phyloP scores from a whole-genome alignment of 2,888 invertebrate genomes.

The Drosophila macrospina region DNA sequence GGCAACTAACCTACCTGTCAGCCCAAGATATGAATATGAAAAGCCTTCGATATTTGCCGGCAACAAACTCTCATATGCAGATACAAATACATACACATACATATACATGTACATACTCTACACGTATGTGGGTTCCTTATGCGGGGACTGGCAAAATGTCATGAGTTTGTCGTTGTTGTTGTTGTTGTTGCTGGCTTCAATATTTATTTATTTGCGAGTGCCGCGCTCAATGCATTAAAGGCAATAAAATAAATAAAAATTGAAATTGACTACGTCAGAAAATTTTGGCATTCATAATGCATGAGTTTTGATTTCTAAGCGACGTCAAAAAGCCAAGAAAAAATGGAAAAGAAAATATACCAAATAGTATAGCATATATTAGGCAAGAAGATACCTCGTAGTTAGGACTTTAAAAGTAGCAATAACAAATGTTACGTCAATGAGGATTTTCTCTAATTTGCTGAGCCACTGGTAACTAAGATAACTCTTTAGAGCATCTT shows the following conservation, averaged over 20 bases:
- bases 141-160: slow-evolving; percentile 61
- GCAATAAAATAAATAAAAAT: slow-evolving; percentile 81
- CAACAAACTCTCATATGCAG: slow-evolving; percentile 59
- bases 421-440: too few relatives aligned
- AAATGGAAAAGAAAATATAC: slow-evolving; percentile 3
- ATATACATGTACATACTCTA: neutral
- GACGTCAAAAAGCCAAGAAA: slow-evolving; percentile 49
- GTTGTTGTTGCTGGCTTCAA: slow-evolving; percentile 49
- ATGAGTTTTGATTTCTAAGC: slow-evolving; percentile 81
- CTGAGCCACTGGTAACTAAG: neutral
- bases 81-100: slow-evolving; percentile 29
- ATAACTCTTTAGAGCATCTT: neutral
- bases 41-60: slow-evolving; percentile 55
- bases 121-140: slow-evolving; percentile 59
- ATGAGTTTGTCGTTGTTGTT: slow-evolving; percentile 33
- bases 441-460: too few relatives aligned
- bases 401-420: neutral
- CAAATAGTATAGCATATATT: neutral
- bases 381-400: slow-evolving; percentile 1
- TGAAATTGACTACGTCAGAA: slow-evolving; percentile 81
- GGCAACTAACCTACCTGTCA: slow-evolving; percentile 79
- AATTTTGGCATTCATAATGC: slow-evolving; percentile 83
- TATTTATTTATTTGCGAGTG: slow-evolving; percentile 77
- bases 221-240: slow-evolving; percentile 77
- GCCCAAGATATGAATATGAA: slow-evolving; percentile 58